Base-by-base conservation (phyloP, 2,113 vertebrate species). In the Mobula birostris region DNA sequence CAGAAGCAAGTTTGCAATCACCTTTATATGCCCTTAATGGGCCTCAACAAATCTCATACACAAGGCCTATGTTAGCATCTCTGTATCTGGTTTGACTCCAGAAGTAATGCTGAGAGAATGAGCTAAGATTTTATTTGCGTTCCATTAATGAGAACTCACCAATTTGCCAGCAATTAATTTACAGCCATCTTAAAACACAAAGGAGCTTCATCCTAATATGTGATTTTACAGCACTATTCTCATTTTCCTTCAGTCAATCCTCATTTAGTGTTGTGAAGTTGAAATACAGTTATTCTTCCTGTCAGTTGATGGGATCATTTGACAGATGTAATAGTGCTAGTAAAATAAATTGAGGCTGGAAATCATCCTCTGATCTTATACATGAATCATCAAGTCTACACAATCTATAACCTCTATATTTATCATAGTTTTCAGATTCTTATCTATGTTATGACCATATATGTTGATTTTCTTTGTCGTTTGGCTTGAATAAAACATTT, bases 341-440 rank as follows among this genome's bases (percentile, higher is more conserved):
- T 85, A 85, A 61, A 85, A 58, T 83, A 85, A 85, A 85, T 85
- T 58, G 82, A 27, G 63, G n/a, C 61, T 17, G 77, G n/a, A 90
- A 88, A 63, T 61, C 6, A 32, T 90, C 14, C 5, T 90, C 14
- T 90, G 85, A 32, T 32, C 58, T 88, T 63, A 63, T 61, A 87
- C 56, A 58, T 63, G 27, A 58, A 19, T 17, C 40, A 82, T 48
- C 8, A 7, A 82, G 61, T n/a, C 27, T 63, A n/a, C 12, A 27
- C 27, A 63, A 63, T 61, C 56, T 63, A 88, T 24, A 83, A 88
- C 9, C 58, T 88, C 58, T 61, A 56, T 58, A 63, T 29, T n/a
- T 5, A 79, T 29, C 19, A 14, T 29, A 32, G 56, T 21, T 56
- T 66, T 32, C 11, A 66, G 29, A 1, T 9, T 32, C 5, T 88